Conservation (phyloP, 30 jellyfish, hydroid and myxozoan genomes). For the Kudoa iwatai region DNA sequence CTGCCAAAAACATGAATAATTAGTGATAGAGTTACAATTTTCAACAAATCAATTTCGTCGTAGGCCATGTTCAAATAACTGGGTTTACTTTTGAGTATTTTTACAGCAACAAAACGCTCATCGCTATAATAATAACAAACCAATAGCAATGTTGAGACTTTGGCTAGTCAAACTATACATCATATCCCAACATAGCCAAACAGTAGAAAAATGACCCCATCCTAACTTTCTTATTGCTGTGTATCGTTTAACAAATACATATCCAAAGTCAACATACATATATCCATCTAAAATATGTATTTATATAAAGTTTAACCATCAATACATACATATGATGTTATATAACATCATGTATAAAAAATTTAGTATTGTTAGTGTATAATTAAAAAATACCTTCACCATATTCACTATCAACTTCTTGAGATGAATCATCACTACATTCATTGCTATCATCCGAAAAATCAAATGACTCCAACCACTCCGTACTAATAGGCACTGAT, state of each 20-base stretch:
- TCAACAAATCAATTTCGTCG: conserved; percentile 51
- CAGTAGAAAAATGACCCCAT: conserved; percentile 94
- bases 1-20: background rate
- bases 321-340: no score
- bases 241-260: conserved; percentile 27
- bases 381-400: no score
- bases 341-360: no score
- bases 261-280: conserved; percentile 57
- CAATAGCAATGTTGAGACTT: background rate
- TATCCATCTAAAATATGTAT: conserved; percentile 63
- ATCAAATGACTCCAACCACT: no score
- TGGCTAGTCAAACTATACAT: conserved; percentile 4
- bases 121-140: conserved; percentile 4
- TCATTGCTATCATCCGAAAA: no score
- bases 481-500: no score
- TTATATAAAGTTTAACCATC: no score
- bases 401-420: no score
- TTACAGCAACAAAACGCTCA: conserved; percentile 33
- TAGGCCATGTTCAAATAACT: conserved; percentile 67
- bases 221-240: conserved; percentile 66
- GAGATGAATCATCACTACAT: no score
- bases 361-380: no score
- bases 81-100: conserved; percentile 60
- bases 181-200: conserved; percentile 78
- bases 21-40: conserved; percentile 7